A percentile compares a stretch with the other conserved stretches of the same genome.
Evolutionary conservation across 2,797 vertebrate species (phyloP).

Genomic region (Onychomys leucogaster): DNA sequence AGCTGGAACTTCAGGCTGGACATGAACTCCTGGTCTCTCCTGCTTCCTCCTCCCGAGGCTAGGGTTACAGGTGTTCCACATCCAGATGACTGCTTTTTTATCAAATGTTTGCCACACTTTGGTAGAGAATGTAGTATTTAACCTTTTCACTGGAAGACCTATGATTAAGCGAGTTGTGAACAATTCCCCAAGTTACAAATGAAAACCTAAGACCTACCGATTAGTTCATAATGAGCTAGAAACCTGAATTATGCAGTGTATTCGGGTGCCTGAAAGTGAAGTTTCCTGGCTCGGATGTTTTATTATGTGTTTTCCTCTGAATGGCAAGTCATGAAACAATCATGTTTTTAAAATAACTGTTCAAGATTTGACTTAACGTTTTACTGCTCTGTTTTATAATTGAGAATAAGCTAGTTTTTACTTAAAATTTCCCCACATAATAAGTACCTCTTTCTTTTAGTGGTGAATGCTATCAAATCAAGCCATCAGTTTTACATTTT

Average conservation of each 20-base stretch:
- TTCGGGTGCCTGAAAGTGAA: neutral
- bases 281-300: neutral
- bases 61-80: neutral
- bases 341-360: constrained; percentile 3
- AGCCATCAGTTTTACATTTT: neutral
- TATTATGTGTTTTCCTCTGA: neutral
- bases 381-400: neutral
- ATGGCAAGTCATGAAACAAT: neutral
- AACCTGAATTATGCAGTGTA: neutral
- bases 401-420: constrained; percentile 20
- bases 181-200: constrained; percentile 17
- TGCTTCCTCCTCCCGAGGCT: too few relatives aligned
- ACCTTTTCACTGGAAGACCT: neutral
- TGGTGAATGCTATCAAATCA: neutral
- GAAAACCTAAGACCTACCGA: neutral
- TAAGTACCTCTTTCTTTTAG: neutral
- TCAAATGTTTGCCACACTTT: neutral
- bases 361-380: neutral
- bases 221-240: constrained; percentile 8
- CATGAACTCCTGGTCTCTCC: neutral
- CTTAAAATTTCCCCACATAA: neutral
- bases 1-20: neutral
- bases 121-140: neutral
- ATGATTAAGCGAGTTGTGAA: neutral
- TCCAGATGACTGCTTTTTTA: neutral